Base-by-base conservation (phyloP, 2,888 invertebrate genomes). In the Aquatica leii region DNA sequence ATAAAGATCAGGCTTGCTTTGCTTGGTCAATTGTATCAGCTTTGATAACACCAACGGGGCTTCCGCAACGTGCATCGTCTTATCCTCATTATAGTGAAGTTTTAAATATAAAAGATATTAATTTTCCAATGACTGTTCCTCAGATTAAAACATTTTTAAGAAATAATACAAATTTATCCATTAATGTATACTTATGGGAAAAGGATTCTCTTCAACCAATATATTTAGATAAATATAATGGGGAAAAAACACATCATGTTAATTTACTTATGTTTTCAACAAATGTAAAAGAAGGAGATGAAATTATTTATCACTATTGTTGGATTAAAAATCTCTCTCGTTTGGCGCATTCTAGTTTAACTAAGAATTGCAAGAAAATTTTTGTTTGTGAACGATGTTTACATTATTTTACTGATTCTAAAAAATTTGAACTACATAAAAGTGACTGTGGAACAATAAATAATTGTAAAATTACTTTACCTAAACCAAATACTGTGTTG, bases 121-220 rank as follows among this genome's bases (percentile, higher is more conserved):
- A 34, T 8, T 70, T 68, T 40, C 68, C 59, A 14, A 57, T 61
- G 8, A 21, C 20, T 14, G 12, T 61, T 12, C 48, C 48, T 17
- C 21, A 59, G 2, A 49, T 64, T 21, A 34, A 66, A 5, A 69
- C 68, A 55, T 74, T 69, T 62, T 69, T 66, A 59, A 50, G 58
- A 49, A 11, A 65, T 31, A 72, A 71, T 62, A 5, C 11, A 40
- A 35, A 59, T 46, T 52, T 72, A 15, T 46, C 52, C 3, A 70
- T 72, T 4, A 70, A 73, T 66, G 57, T 73, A n/a, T 43, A 72
- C 64, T 48, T 62, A 59, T 31, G n/a, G 67, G 20, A 59, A 71
- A 37, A 59, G 49, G 35, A 62, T 52, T 24, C 35, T 17, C 31
- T 41, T 54, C n/a, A n/a, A 12, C 35, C 55, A 20, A n/a, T 15